A percentile compares a stretch with the other conserved stretches of the same genome.
phyloP scores from a whole-genome alignment of 1,140 invertebrate genomes.

The Cataglyphis hispanica region DNA sequence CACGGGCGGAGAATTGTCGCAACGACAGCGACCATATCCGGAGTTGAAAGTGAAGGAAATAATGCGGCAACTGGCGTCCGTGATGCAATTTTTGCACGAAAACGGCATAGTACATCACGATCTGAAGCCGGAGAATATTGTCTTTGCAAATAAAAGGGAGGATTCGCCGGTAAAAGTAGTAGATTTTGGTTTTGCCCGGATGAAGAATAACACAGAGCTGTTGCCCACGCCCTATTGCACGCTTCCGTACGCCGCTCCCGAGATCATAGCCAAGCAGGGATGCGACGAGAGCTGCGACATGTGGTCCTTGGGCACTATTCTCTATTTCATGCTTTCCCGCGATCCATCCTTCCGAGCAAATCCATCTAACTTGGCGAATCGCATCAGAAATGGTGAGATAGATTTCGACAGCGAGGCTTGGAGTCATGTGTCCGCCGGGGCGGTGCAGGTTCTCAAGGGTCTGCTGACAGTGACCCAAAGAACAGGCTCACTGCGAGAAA shows the following conservation, averaged over 20 bases:
- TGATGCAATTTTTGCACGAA: slow-evolving; percentile 93
- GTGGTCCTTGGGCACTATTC: slow-evolving; percentile 96
- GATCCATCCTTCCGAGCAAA: slow-evolving; percentile 91
- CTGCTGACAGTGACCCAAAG: slow-evolving; percentile 93
- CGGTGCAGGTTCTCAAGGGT: slow-evolving; percentile 92
- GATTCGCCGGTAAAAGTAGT: slow-evolving; percentile 93
- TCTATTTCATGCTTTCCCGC: slow-evolving; percentile 96
- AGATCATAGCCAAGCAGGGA: slow-evolving; percentile 90
- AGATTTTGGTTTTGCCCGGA: slow-evolving; percentile 96
- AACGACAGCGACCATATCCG: slow-evolving; percentile 90
- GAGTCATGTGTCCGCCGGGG: slow-evolving; percentile 90
- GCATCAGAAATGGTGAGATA: slow-evolving; percentile 93
- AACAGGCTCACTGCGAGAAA: slow-evolving; percentile 90
- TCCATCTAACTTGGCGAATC: slow-evolving; percentile 92
- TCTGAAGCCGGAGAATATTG: slow-evolving; percentile 96
- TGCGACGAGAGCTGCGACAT: slow-evolving; percentile 97
- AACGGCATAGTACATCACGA: slow-evolving; percentile 95
- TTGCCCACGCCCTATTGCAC: slow-evolving; percentile 95
- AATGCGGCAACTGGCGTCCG: slow-evolving; percentile 92
- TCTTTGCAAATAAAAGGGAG: slow-evolving; percentile 89
- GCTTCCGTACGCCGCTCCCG: slow-evolving; percentile 96
- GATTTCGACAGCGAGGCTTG: slow-evolving; percentile 91
- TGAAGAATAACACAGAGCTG: slow-evolving; percentile 89
- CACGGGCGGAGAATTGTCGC: slow-evolving; percentile 95
- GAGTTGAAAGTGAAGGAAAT: slow-evolving; percentile 90